Evolutionary conservation across 2,797 vertebrate genomes (phyloP).

Genomic region (Notolabrus celidotus): DNA sequence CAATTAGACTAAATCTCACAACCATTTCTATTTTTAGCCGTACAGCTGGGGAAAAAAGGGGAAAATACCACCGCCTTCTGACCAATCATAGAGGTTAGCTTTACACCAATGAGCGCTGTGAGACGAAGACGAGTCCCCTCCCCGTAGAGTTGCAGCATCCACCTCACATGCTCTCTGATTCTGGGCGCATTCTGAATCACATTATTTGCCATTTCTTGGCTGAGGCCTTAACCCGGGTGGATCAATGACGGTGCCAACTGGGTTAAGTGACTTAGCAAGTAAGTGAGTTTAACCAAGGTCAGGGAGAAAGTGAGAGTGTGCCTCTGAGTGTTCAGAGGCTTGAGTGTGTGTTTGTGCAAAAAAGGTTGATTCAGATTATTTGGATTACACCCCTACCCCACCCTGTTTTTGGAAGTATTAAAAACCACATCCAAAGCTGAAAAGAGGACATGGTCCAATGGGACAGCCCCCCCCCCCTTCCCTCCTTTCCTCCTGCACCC

Average conservation of each 20-base stretch:
- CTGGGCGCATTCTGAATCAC: slow-evolving; percentile 8
- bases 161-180: slow-evolving; percentile 25
- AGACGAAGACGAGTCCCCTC: slow-evolving; percentile 36
- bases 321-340: background rate
- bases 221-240: slow-evolving; percentile 1
- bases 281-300: slow-evolving; percentile 2
- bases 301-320: background rate
- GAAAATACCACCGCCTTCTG: slow-evolving; percentile 63
- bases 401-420: slow-evolving; percentile 9
- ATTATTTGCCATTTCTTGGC: slow-evolving; percentile 2
- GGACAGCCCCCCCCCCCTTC: background rate
- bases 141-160: slow-evolving; percentile 16
- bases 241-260: background rate
- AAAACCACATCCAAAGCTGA: slow-evolving; percentile 28
- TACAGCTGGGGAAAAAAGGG: slow-evolving; percentile 65
- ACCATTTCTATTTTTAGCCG: slow-evolving; percentile 72
- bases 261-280: slow-evolving; percentile 22
- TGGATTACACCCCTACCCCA: slow-evolving; percentile 16
- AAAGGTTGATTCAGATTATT: slow-evolving; percentile 26
- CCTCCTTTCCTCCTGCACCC: background rate
- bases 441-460: slow-evolving; percentile 37
- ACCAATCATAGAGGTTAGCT: slow-evolving; percentile 67
- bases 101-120: slow-evolving; percentile 63
- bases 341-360: slow-evolving; percentile 9
- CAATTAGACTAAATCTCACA: slow-evolving; percentile 71